A percentile compares a stretch with the other conserved stretches of the same genome.
These are phyloP conservation scores for Drosophila trichaetosa DNA, from an alignment of 2,888 invertebrate genomes.

Conservation along the genomic window DNA sequence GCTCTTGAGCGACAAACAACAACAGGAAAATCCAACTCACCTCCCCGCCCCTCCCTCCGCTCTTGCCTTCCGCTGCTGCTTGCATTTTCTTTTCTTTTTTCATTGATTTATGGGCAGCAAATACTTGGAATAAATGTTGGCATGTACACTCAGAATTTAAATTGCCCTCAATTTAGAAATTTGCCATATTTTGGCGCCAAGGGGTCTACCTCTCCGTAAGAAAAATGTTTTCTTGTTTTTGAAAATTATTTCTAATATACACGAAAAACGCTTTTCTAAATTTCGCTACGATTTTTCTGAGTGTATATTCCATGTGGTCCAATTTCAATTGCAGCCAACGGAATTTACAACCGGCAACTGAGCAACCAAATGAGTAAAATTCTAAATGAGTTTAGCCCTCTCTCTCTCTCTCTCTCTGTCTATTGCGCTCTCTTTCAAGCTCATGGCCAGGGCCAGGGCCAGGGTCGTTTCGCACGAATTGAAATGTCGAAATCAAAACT, in stretches of 20 bases:
- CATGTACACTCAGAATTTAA: background rate
- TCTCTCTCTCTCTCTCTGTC: constrained; percentile 18
- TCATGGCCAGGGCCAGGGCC: constrained; percentile 13
- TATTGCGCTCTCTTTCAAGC: constrained; percentile 15
- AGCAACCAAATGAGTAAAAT: constrained; percentile 58
- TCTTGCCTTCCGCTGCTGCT: background rate
- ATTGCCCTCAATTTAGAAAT: background rate
- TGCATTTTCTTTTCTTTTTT: constrained; percentile 30
- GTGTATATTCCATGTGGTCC: constrained; percentile 41
- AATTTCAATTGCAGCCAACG: constrained; percentile 43
- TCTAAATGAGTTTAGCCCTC: constrained; percentile 60
- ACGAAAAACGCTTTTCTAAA: background rate
- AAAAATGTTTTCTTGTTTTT: background rate
- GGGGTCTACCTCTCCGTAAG: background rate
- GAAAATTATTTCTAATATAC: background rate
- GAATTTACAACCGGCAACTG: constrained; percentile 46
- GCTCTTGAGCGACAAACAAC: constrained; percentile 28
- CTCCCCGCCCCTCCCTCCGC: background rate
- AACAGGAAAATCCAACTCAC: constrained; percentile 8
- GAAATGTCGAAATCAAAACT: constrained; percentile 73
- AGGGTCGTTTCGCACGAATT: constrained; percentile 35
- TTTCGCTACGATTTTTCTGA: background rate
- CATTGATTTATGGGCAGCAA: constrained; percentile 63
- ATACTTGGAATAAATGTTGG: background rate
- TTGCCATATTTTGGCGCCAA: too few relatives aligned